Base-by-base conservation (phyloP, 1,140 invertebrate genomes). In the Trissolcus basalis region DNA sequence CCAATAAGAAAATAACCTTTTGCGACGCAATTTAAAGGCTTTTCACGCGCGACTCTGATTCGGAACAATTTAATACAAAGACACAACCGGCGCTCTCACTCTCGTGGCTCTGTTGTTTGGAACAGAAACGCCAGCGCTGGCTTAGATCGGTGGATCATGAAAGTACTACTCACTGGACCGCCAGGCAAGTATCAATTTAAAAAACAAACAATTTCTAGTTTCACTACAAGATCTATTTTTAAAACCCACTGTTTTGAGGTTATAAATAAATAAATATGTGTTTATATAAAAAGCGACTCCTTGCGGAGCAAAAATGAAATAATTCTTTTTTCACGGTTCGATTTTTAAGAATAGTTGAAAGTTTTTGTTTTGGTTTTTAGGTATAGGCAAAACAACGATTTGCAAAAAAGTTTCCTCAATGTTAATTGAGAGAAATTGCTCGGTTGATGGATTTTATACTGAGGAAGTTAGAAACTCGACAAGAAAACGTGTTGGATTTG, bases 371-470 rank as follows among this genome's bases (percentile, higher is more conserved):
- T 50, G n/a, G n/a, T n/a, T 77, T 56, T 71, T 77, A 13, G 91
- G 92, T 36, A 87, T 92, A 49, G 92, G 92, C 35, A 93, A 93
- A 81, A 92, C 92, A 19, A 92, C 92, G 11, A 54, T 92, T 9
- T 87, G 91, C 35, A 89, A 90, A 77, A 90, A 91, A 74, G 60
- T 90, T 13, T 81, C 80, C 64, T 73, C 86, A 10, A 41, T 77
- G 6, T 53, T 90, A 5, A 80, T 88, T 45, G 79, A 84, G 48
- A 69, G 72, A 43, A 81, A 83, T 43, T 58, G 87, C 36, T 71
- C 74, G 14, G 58, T 88, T n/a, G 81, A 88, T 77, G 92, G 92
- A 13, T 93, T 93, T 85, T 91, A 90, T 60, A 93, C 92, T 0
- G 90, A 92, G 83, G 92, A 93, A 85, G 79, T 91, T 1, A 81